phyloP scores from a whole-genome alignment of 2,888 invertebrate genomes.

The Pollenia angustigena region DNA sequence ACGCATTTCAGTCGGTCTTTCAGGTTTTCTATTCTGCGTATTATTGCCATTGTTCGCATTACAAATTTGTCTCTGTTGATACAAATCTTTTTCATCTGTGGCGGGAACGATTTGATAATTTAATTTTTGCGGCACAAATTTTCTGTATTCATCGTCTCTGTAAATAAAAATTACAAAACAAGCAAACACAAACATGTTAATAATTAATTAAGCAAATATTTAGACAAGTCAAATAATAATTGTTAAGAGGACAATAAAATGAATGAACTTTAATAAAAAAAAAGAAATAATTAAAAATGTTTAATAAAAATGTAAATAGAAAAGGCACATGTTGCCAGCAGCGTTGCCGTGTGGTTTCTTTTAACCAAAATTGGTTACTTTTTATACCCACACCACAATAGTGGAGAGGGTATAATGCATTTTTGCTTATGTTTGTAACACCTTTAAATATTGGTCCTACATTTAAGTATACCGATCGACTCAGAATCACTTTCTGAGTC shows the following conservation, averaged over 20 bases:
- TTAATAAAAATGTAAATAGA: too few relatives aligned
- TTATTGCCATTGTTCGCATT: constrained; percentile 23
- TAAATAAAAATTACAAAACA: constrained; percentile 66
- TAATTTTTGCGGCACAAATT: constrained; percentile 78
- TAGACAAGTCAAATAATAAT: neutral
- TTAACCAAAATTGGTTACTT: too few relatives aligned
- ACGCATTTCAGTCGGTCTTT: constrained; percentile 75
- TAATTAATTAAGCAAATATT: constrained; percentile 52
- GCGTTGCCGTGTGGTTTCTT: too few relatives aligned
- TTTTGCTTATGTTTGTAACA: too few relatives aligned
- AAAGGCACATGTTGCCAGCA: too few relatives aligned
- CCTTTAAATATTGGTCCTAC: too few relatives aligned
- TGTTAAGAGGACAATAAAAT: neutral
- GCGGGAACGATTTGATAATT: constrained; percentile 80
- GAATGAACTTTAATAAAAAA: neutral
- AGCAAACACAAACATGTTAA: constrained; percentile 27
- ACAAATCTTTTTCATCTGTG: constrained; percentile 74
- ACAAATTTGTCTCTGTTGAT: constrained; percentile 55
- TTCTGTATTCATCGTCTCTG: constrained; percentile 81
- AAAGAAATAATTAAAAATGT: neutral
- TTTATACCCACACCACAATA: too few relatives aligned
- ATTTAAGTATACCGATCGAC: too few relatives aligned
- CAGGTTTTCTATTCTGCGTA: constrained; percentile 45
- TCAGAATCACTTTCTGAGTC: too few relatives aligned
- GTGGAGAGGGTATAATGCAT: too few relatives aligned